Conservation (phyloP, 2,113 vertebrate genomes). For the Oriolus oriolus region DNA sequence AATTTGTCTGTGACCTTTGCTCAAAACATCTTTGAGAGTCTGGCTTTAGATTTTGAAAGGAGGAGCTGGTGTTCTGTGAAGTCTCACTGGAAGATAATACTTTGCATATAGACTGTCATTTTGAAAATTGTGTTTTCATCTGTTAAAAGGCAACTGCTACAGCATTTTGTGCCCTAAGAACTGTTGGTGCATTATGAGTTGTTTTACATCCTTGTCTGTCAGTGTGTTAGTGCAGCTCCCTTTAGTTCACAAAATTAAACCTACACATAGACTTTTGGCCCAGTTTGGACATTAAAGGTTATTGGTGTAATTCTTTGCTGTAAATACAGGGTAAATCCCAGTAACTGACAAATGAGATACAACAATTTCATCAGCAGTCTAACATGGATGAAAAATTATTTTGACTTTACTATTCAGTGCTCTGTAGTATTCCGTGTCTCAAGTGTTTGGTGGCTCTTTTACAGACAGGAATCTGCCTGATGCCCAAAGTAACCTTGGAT, state of each 20-base stretch:
- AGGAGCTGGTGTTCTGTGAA: neutral
- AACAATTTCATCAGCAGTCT: neutral
- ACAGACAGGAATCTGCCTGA: slow-evolving; percentile 80
- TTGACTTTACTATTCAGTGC: neutral
- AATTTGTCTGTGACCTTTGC: neutral
- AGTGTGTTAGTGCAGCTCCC: neutral
- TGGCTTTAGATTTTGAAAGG: neutral
- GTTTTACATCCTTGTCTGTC: neutral
- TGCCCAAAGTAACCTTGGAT: slow-evolving; percentile 63
- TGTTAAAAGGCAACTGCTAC: neutral
- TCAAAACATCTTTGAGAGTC: neutral
- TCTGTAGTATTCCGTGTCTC: neutral
- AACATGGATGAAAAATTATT: neutral
- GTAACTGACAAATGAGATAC: neutral
- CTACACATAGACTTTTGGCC: accelerated
- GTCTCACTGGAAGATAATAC: neutral
- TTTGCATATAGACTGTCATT: neutral
- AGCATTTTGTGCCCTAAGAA: neutral
- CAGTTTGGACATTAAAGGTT: neutral
- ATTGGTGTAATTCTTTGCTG: neutral
- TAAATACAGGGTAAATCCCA: neutral
- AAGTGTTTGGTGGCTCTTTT: neutral
- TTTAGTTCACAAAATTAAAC: neutral
- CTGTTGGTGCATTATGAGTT: neutral
- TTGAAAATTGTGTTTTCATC: neutral